Base-by-base conservation (phyloP, 2,888 invertebrate species). In the Plebejus argus region DNA sequence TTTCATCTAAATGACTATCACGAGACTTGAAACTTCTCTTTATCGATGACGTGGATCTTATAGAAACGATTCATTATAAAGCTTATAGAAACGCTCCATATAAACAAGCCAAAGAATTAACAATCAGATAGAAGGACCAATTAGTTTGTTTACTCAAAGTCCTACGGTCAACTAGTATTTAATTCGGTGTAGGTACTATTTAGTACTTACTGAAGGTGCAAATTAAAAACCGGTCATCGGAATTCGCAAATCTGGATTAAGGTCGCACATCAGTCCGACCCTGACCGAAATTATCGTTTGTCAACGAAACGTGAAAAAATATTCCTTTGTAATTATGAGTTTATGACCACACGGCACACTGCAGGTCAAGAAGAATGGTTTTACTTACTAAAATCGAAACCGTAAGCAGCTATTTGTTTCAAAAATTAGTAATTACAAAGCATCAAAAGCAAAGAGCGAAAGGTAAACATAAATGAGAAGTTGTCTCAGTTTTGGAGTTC, bases 181-280 rank as follows among this genome's bases (percentile, higher is more conserved):
- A 66, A 61, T 61, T 61, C 12, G 12, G 12, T 58, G 61, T 28
- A 61, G 15, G n/a, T 58, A n/a, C 7, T 61, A 20, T 5, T 20
- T 12, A 66, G 5, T 66, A 28, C 4, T 28, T 15, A 15, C 66
- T 33, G 66, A 18, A 76, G 15, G 49, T 15, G 53, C 35, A 33
- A 70, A 12, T 71, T 71, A 35, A 70, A 76, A 76, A 76, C 58
- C 53, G 71, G 71, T 71, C 76, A 78, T 78, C 23, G 53, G 71
- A 76, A 76, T 72, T 71, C 45, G 58, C 74, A 49, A 15, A 78
- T 79, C 78, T 76, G 76, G 78, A 79, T 79, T 79, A 78, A 77
- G 77, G 77, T 74, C 28, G 53, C 74, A 49, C 72, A 74, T 74
- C 53, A 74, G 53, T 18, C 28, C 28, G 23, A 74, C 74, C 72